Evolutionary conservation across 1,140 invertebrate species (phyloP).

Genomic region (Anastatus disparis): DNA sequence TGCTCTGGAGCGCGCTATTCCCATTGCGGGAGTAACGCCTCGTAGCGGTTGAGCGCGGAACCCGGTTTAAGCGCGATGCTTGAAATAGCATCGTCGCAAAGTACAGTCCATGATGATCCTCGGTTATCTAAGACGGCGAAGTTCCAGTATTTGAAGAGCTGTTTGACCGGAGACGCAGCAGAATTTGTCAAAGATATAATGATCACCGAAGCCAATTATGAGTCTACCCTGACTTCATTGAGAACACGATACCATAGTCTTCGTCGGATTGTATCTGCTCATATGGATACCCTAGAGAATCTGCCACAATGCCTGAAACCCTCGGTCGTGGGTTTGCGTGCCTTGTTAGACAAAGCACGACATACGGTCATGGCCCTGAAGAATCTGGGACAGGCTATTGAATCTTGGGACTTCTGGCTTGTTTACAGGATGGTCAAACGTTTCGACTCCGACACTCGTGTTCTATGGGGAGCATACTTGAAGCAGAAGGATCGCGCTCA

Average conservation of each 20-base stretch:
- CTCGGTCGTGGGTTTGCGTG: neutral
- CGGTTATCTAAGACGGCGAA: conserved; percentile 42
- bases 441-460: neutral
- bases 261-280: neutral
- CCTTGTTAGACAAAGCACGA: neutral
- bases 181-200: neutral
- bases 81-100: too few species aligned
- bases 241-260: conserved; percentile 10
- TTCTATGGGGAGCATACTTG: neutral
- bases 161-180: neutral
- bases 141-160: conserved; percentile 31
- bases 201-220: neutral
- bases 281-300: neutral
- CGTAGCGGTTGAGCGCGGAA: too few species aligned
- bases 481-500: neutral
- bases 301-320: neutral
- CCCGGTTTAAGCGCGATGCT: too few species aligned
- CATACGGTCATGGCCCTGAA: neutral
- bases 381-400: neutral
- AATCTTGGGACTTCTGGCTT: neutral
- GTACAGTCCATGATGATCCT: conserved; percentile 42
- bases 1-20: too few species aligned
- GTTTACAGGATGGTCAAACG: neutral
- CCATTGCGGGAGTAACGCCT: too few species aligned
- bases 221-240: neutral